These are phyloP conservation scores for Linhomoeus sp. DNA, from an alignment of 2,888 invertebrate species.

Conservation along the genomic window DNA sequence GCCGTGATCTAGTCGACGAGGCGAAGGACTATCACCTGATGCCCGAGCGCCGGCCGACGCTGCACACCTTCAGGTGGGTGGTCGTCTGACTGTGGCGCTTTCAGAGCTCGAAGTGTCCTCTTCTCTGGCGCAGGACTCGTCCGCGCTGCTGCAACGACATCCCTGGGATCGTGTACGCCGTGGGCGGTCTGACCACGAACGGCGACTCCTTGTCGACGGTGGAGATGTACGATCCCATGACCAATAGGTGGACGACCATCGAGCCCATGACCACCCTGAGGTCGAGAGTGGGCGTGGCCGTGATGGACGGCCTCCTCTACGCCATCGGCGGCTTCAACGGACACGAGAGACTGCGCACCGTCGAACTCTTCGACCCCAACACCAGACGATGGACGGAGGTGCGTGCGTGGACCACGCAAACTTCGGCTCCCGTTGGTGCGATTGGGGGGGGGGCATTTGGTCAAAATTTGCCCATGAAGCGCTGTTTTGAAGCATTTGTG, in stretches of 20 bases:
- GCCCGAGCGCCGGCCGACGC: conserved; percentile 54
- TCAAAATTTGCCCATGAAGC: too few relatives aligned
- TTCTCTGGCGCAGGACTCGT: conserved; percentile 37
- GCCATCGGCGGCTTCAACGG: conserved; percentile 70
- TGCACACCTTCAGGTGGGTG: conserved; percentile 45
- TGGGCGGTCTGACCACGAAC: conserved; percentile 61
- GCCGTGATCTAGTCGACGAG: conserved; percentile 58
- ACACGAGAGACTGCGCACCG: conserved; percentile 54
- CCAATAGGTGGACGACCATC: conserved; percentile 8
- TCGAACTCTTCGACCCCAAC: conserved; percentile 59
- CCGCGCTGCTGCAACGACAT: conserved; percentile 48
- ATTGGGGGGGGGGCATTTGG: too few relatives aligned
- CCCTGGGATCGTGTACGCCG: conserved; percentile 61
- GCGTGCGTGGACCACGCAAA: too few relatives aligned
- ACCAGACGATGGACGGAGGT: conserved; percentile 53
- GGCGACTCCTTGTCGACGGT: conserved; percentile 61
- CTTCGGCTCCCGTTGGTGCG: too few relatives aligned
- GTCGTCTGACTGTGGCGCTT: too few relatives aligned
- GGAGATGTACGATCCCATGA: conserved; percentile 55
- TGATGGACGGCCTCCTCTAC: conserved; percentile 46
- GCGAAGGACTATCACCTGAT: conserved; percentile 67
- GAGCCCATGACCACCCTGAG: conserved; percentile 62
- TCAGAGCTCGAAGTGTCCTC: too few relatives aligned
- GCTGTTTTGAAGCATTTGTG: too few relatives aligned
- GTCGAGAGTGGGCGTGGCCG: conserved; percentile 49